Conservation (phyloP, 1,140 invertebrate species). For the Macrotrachela quadricornifera region DNA sequence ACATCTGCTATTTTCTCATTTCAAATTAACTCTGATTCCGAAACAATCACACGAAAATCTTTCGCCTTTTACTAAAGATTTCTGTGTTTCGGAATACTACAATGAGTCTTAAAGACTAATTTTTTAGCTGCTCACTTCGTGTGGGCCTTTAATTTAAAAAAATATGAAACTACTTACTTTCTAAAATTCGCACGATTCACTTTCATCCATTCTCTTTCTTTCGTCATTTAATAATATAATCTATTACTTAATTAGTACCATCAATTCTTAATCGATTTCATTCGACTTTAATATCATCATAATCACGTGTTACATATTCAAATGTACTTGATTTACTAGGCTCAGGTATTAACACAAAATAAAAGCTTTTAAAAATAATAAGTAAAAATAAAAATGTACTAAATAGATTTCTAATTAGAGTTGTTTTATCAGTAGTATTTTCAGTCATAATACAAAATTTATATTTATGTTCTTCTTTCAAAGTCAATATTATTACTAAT, state of each 20-base stretch:
- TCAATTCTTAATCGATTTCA: conserved; percentile 72
- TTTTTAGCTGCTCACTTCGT: conserved; percentile 38
- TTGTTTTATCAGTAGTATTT: conserved; percentile 68
- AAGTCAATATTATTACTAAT: conserved; percentile 59
- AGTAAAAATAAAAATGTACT: conserved; percentile 41
- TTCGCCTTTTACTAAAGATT: too few species aligned
- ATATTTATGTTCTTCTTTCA: conserved; percentile 81
- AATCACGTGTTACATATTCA: conserved; percentile 62
- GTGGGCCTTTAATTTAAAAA: conserved; percentile 36
- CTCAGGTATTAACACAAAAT: conserved; percentile 32
- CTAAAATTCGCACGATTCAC: conserved; percentile 14
- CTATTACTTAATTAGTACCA: conserved; percentile 68
- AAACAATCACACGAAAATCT: too few species aligned
- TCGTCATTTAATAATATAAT: conserved; percentile 73
- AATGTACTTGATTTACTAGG: conserved; percentile 71
- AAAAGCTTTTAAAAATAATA: conserved; percentile 10
- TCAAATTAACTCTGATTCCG: too few species aligned
- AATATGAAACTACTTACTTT: too few species aligned
- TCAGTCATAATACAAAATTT: conserved; percentile 86
- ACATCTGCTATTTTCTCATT: too few species aligned
- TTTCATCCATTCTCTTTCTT: conserved; percentile 73
- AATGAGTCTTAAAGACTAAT: not conserved
- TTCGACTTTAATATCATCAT: conserved; percentile 71
- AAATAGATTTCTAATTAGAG: conserved; percentile 81
- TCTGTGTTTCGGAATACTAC: too few species aligned